Percentiles rank a stretch among this genome's conserved stretches.
phyloP scores from a whole-genome alignment of 2,797 vertebrate species.

The Centropyge bicolor region DNA sequence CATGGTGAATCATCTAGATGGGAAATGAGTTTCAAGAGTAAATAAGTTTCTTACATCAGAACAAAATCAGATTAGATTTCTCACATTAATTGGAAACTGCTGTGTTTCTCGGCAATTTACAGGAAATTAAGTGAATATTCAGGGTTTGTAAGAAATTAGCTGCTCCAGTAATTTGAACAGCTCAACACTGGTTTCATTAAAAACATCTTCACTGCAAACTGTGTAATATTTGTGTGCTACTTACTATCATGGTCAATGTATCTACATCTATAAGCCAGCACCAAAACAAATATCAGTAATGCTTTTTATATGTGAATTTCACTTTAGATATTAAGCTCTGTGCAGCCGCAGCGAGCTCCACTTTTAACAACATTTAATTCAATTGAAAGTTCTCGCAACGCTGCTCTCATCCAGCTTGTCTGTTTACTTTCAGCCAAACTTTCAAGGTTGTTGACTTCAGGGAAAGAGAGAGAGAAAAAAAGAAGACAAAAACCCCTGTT shows the following conservation, averaged over 20 bases:
- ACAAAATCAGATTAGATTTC: background rate
- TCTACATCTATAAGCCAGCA: background rate
- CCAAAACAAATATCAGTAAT: background rate
- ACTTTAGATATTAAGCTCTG: constrained; percentile 17
- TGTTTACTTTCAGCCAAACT: constrained; percentile 59
- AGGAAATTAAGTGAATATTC: no score
- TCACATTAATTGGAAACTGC: background rate
- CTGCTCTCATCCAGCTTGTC: background rate
- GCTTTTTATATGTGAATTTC: constrained; percentile 6
- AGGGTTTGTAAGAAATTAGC: background rate
- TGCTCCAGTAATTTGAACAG: background rate
- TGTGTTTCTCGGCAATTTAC: background rate
- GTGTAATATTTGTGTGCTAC: background rate
- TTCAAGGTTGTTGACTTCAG: constrained; percentile 76
- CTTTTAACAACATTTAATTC: constrained; percentile 30
- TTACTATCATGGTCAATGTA: background rate
- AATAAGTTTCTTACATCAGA: background rate
- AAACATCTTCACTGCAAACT: background rate
- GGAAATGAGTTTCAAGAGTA: background rate
- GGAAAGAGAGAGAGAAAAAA: background rate
- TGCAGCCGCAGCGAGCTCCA: background rate
- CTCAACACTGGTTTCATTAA: background rate
- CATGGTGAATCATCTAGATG: background rate
- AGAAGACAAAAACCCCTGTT: constrained; percentile 6
- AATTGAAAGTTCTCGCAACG: constrained; percentile 26